Evolutionary conservation across 2,888 invertebrate genomes (phyloP).

Genomic region (Cecidostiba fungosa): DNA sequence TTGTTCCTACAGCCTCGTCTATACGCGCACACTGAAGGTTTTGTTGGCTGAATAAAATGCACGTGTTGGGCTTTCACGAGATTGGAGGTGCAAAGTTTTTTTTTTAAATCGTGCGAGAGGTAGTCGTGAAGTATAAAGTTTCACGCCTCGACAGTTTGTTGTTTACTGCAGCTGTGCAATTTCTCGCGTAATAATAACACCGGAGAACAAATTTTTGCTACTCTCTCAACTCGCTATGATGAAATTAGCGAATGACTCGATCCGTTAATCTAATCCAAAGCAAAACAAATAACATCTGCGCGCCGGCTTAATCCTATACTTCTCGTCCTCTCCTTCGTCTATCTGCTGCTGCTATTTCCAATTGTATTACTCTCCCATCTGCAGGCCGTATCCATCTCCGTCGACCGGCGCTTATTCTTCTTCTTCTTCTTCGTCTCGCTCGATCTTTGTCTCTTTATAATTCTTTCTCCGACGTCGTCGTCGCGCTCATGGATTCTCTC

Average conservation of each 20-base stretch:
- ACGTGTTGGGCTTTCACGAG: background rate
- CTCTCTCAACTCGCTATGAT: background rate
- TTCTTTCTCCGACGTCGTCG: conserved; percentile 26
- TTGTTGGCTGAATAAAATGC: background rate
- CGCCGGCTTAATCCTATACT: background rate
- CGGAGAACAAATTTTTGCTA: background rate
- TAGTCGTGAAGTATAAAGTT: background rate
- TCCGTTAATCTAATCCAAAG: background rate
- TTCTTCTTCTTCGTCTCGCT: conserved; percentile 31
- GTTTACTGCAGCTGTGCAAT: background rate
- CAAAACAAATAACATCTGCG: background rate
- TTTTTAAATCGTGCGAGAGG: background rate
- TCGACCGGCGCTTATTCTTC: background rate
- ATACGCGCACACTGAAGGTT: background rate
- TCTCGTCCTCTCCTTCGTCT: background rate
- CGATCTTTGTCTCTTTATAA: conserved; percentile 52
- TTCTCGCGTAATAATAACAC: background rate
- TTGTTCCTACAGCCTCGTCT: too few species aligned
- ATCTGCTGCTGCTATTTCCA: background rate
- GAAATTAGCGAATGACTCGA: background rate
- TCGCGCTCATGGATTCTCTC: conserved; percentile 14
- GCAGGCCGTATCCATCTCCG: conserved; percentile 23
- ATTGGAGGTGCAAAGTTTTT: background rate
- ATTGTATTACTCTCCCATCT: conserved; percentile 24
- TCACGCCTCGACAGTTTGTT: background rate